phyloP scores from a whole-genome alignment of 1,140 invertebrate species.

The Drosophila yakuba region DNA sequence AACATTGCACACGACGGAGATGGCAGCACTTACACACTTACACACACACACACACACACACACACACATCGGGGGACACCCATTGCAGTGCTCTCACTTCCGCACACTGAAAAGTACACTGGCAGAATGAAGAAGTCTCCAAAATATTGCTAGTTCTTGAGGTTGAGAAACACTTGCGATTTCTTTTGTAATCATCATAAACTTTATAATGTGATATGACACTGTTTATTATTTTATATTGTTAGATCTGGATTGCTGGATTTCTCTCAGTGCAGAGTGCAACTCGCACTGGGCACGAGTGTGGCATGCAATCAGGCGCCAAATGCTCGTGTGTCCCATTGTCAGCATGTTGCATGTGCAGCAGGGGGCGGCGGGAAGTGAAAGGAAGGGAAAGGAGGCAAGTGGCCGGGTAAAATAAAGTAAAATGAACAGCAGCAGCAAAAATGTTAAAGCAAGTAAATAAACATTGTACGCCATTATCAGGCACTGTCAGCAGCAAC shows the following conservation, averaged over 20 bases:
- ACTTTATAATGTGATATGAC: too few relatives aligned
- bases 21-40: conserved; percentile 8
- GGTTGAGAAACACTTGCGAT: too few relatives aligned
- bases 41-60: conserved; percentile 5
- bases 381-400: too few relatives aligned
- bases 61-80: neutral
- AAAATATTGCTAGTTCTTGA: too few relatives aligned
- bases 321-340: conserved; percentile 80
- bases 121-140: neutral
- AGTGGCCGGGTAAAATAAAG: conserved; percentile 51
- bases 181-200: too few relatives aligned
- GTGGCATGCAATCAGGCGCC: conserved; percentile 77
- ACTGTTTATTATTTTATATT: too few relatives aligned
- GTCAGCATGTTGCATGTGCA: conserved; percentile 72
- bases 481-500: conserved; percentile 66
- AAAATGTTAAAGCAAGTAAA: conserved; percentile 77
- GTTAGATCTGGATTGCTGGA: neutral
- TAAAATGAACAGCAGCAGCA: conserved; percentile 69
- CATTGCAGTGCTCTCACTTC: neutral
- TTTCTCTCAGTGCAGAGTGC: conserved; percentile 8
- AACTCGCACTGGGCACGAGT: conserved; percentile 34
- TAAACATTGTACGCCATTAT: conserved; percentile 80
- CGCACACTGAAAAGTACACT: too few relatives aligned
- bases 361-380: conserved; percentile 7
- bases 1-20: conserved; percentile 37